These are phyloP conservation scores for Plestiodon gilberti DNA, from an alignment of 2,113 vertebrate genomes.

Conservation along the genomic window DNA sequence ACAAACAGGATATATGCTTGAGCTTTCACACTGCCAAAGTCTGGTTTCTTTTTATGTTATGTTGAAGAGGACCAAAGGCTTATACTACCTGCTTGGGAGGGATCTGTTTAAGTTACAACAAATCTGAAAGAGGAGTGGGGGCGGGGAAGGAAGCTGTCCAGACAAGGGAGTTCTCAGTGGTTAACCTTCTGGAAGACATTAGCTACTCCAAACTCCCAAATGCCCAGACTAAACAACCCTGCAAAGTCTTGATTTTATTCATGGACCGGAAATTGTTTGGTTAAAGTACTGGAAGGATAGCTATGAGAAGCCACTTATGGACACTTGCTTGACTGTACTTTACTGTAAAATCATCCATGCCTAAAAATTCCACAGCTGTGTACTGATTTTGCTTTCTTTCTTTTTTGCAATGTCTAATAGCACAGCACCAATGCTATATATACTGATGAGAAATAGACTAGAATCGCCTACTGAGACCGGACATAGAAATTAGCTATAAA, in stretches of 20 bases:
- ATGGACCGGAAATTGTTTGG: constrained; percentile 74
- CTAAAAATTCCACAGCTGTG: constrained; percentile 31
- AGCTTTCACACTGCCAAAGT: constrained; percentile 32
- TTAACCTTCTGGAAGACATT: constrained; percentile 71
- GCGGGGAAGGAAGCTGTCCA: constrained; percentile 56
- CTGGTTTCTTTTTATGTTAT: constrained; percentile 42
- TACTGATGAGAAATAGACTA: constrained; percentile 23
- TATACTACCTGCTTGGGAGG: constrained; percentile 53
- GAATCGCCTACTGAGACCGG: constrained; percentile 37
- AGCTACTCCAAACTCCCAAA: constrained; percentile 65
- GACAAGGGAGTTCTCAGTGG: constrained; percentile 68
- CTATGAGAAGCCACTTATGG: constrained; percentile 60
- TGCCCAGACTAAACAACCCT: constrained; percentile 75
- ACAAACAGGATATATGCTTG: constrained; percentile 31
- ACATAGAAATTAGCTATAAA: constrained; percentile 35
- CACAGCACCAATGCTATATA: background rate
- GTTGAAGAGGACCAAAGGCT: constrained; percentile 44
- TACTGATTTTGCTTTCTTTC: constrained; percentile 34
- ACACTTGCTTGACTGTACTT: constrained; percentile 29
- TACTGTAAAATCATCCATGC: constrained; percentile 12
- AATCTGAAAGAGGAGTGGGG: constrained; percentile 29
- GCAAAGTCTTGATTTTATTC: constrained; percentile 62
- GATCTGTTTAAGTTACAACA: constrained; percentile 36
- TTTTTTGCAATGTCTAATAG: constrained; percentile 33
- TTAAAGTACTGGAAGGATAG: constrained; percentile 62